Evolutionary conservation across 2,113 vertebrate species (phyloP), one percentile per base, ranked within the genome.

Genomic region (Rissa tridactyla): DNA sequence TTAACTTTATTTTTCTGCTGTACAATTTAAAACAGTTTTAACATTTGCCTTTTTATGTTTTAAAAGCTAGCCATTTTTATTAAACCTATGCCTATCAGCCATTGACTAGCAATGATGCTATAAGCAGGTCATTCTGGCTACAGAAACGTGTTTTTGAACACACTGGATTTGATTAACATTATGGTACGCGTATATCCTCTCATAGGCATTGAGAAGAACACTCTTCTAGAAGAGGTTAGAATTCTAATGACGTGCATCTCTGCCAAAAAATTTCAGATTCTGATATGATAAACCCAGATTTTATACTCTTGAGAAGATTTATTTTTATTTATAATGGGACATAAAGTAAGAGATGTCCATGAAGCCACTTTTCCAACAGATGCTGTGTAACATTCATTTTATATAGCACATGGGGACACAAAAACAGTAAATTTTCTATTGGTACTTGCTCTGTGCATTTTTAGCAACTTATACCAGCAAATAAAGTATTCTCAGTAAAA

Each of bases 1-100:
- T 98, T 98, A 98, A 98, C 98, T 98, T 98, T 98, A 98, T 98
- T 98, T 98, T 98, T 98, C 98, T 98, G 98, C 98, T 98, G 98
- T 98, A 98, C 98, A 98, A 98, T 98, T 98, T 98, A 98, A 98
- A 98, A 98, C 98, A 72, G 98, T 98, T 98, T 98, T 98, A 98
- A 98, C 98, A 98, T 98, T 98, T 98, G 98, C 98, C 98, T 98
- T 98, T 98, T 98, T 98, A 98, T 98, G 98, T 98, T 98, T 98
- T 98, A 98, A 98, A 96, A 98, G 98, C 98, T 98, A 98, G 98
- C 98, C 98, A 98, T 98, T 98, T 98, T 98, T 98, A 98, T 98
- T 98, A 98, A 98, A 98, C 96, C 96, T 98, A 94, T 98, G 98
- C 98, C 97, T 98, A 96, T 97, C 96, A 92, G 97, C 96, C 96